Evolutionary conservation across 2,797 vertebrate species (phyloP), one percentile per base, ranked within the genome.

Genomic region (Kryptolebias ocellatus): DNA sequence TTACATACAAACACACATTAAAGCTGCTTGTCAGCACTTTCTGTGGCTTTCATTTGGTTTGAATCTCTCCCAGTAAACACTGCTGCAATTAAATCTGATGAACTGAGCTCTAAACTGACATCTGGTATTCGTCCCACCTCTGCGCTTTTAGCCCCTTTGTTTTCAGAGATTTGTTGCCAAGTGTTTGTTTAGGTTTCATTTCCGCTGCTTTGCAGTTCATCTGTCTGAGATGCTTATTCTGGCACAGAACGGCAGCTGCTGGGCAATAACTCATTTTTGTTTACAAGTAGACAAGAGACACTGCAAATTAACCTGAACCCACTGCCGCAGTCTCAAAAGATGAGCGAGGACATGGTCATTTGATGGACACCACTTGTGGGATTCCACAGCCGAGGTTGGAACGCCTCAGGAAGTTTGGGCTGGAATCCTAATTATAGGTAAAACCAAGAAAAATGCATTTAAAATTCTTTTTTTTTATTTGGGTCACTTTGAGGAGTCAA

Each of bases 131-230:
- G 14, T 54, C 39, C 64, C 47, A 27, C 60, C 50, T 65, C 57
- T 37, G 58, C 5, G 12, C 55, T 42, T 59, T 39, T 16, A 1
- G 17, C 28, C 18, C 49, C 16, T 64, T 73, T 45, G 79, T 78
- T 34, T 65, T 73, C 27, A 51, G 63, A 37, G 60, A 62, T 62
- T 75, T 65, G 53, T 73, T 67, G 56, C 64, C 29, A 58, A 74
- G 75, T 51, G 39, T 18, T 18, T 28, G 46, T 65, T 76, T 60
- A 58, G 45, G 60, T 84, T 76, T 78, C n/a, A 72, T 84, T 81
- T 85, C 75, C 34, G 0, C 64, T 47, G 24, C 60, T 70, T 44
- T 51, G 60, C 51, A 37, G 60, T 74, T 60, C 60, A 72, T 76
- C 70, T 70, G 18, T 64, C 64, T 60, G 60, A 65, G 70, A 81